These are phyloP conservation scores for Julus scanicus DNA, from an alignment of 2,888 invertebrate species.

Conservation along the genomic window DNA sequence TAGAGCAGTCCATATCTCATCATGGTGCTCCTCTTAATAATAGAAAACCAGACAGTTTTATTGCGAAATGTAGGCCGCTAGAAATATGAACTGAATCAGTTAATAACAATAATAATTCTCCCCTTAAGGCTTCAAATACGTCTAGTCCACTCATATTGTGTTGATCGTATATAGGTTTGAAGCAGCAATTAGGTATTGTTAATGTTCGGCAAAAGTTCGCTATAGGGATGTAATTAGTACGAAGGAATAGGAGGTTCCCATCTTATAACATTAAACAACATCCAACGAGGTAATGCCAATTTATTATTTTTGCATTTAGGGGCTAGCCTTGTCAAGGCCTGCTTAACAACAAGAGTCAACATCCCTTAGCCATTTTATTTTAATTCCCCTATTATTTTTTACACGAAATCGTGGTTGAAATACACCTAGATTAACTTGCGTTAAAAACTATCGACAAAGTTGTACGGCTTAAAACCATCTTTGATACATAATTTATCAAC, in stretches of 20 bases:
- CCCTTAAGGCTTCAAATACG: not conserved
- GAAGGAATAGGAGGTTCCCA: conserved; percentile 1
- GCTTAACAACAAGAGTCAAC: conserved; percentile 19
- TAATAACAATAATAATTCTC: conserved; percentile 40
- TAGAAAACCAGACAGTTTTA: not conserved
- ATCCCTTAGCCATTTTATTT: conserved; percentile 21
- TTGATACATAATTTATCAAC: not conserved
- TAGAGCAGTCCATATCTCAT: conserved; percentile 47
- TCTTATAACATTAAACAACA: conserved; percentile 29
- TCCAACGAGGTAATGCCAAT: conserved; percentile 14
- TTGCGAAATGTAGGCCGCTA: conserved; percentile 18
- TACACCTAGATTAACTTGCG: not conserved
- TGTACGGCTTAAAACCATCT: not conserved
- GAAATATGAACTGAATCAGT: conserved; percentile 29
- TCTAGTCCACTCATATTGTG: not conserved
- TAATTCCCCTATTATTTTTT: not conserved
- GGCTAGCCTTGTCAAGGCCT: not conserved
- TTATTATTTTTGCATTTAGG: conserved; percentile 31
- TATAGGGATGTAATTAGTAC: conserved; percentile 21
- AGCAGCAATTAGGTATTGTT: conserved; percentile 15
- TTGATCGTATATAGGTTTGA: not conserved
- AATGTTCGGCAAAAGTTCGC: not conserved
- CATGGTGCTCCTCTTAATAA: conserved; percentile 22
- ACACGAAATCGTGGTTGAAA: conserved; percentile 22
- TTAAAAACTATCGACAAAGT: not conserved